Evolutionary conservation across 2,888 invertebrate genomes (phyloP), one percentile per base, ranked within the genome.

Genomic region (Drosophila longiperda): DNA sequence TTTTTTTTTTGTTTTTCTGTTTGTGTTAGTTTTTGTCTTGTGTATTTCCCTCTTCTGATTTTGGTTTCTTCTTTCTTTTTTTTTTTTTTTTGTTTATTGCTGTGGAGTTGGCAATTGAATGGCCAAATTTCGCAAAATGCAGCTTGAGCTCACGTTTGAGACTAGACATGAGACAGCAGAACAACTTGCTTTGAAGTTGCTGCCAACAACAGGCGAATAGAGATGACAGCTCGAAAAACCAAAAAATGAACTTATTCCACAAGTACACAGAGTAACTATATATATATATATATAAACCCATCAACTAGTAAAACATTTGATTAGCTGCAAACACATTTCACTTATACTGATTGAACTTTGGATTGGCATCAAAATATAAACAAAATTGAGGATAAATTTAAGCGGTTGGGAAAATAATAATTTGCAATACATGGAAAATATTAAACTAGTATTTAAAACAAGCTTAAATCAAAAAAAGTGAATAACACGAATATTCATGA

Each of bases 81-180:
- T 40, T 54, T 48, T 59, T 62, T 68, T 60, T 59, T 62, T 55
- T 63, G 53, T 68, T 55, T 55, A 55, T 38, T 26, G 82, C 68
- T 72, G 63, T 81, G 74, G 79, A 75, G 73, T 73, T 86, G 89
- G 81, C 87, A 87, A 87, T 87, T 87, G 87, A 87, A 87, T 84
- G 87, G 70, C 78, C 80, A 87, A 87, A 88, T 87, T 86, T 80
- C 72, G 76, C 69, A 88, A 87, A 88, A 88, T 87, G 83, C 81
- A 79, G 82, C 79, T 84, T 86, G 87, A 84, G 76, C 76, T 73
- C 78, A 88, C 88, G 86, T 83, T 76, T 82, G 74, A 68, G 78
- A 80, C 73, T 48, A 69, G 67, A 73, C 71, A 76, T 64, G 74
- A 77, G 82, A 74, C 71, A 73, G 57, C 70, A 70, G 78, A 78